Evolutionary conservation across 2,888 invertebrate species (phyloP), one percentile per base, ranked within the genome.

Genomic region (Lacanobia oleracea): DNA sequence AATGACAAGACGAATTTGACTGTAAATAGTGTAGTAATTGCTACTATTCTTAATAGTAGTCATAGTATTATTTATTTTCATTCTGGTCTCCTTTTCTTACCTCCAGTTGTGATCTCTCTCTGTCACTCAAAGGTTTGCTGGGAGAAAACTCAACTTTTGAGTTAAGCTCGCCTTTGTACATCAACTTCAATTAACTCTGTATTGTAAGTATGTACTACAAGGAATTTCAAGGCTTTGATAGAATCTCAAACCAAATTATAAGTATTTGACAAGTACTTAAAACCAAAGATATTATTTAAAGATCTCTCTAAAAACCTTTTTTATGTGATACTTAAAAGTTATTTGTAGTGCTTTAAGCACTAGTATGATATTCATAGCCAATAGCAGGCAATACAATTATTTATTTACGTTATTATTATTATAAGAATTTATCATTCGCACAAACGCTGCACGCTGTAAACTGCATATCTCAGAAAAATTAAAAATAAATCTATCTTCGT

Each of bases 211-310:
- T 12, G 14, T 43, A 43, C 14, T 14, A 43, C 14, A 43, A 16
- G 16, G 5, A 45, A 45, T 45, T 14, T 37, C 1, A 37, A 37
- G 10, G 43, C 6, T 48, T 48, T 48, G 48, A 18, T 48, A 7
- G 18, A 51, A 80, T 75, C 68, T 68, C 57, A 61, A 51, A 57
- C 18, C 0, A 73, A 48, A 73, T 21, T 51, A 60, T 64, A 64
- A 21, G 21, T 18, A 16, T 7, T 27, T 59, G 48, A 48, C 10
- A 48, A 53, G 16, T 45, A 61, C 12, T 14, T 43, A 27, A 27
- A 60, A 51, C 72, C 53, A 67, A 63, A 67, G 57, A 64, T 64
- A 67, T 67, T 53, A 48, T 57, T 27, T 8, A 14, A 75, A 37
- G 76, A 59, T 51, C n/a, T 53, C 62, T 21, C 6, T 45, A 51